These are phyloP conservation scores for Scelioninae gen. 2 DNA, from an alignment of 2,888 invertebrate genomes.

Conservation along the genomic window DNA sequence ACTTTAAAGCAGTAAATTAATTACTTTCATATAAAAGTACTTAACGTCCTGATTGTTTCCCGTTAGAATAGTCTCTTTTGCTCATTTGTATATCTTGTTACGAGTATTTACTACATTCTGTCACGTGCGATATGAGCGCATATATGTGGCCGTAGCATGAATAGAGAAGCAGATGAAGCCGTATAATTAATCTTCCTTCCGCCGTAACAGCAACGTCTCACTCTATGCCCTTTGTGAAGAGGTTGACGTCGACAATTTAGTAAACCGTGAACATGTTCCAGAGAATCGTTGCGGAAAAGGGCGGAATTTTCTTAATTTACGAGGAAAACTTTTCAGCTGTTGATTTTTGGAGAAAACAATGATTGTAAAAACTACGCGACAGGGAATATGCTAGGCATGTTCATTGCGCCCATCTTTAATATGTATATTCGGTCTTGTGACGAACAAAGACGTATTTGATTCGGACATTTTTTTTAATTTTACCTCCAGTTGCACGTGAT, in stretches of 20 bases:
- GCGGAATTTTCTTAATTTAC: constrained; percentile 55
- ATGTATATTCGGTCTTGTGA: constrained; percentile 25
- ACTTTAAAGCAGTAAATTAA: constrained; percentile 26
- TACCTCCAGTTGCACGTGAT: background rate
- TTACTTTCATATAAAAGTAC: constrained; percentile 43
- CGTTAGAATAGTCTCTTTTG: constrained; percentile 54
- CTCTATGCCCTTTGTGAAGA: constrained; percentile 56
- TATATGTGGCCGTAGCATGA: constrained; percentile 55
- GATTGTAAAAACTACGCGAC: constrained; percentile 45
- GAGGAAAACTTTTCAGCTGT: constrained; percentile 50
- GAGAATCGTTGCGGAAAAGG: constrained; percentile 49
- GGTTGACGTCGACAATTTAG: constrained; percentile 59
- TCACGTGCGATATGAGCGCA: constrained; percentile 56
- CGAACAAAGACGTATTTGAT: constrained; percentile 19
- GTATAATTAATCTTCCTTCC: constrained; percentile 61
- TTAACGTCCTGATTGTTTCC: constrained; percentile 53
- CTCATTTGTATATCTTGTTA: constrained; percentile 61
- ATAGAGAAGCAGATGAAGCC: constrained; percentile 61
- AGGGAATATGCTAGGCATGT: constrained; percentile 31
- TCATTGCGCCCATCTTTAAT: constrained; percentile 5
- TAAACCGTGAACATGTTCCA: constrained; percentile 54
- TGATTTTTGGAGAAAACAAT: constrained; percentile 47
- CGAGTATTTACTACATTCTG: constrained; percentile 57
- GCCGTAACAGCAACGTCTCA: constrained; percentile 56
- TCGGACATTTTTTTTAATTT: constrained; percentile 3